These are phyloP conservation scores for Mycteria americana DNA, from an alignment of 2,797 vertebrate species.

Conservation along the genomic window DNA sequence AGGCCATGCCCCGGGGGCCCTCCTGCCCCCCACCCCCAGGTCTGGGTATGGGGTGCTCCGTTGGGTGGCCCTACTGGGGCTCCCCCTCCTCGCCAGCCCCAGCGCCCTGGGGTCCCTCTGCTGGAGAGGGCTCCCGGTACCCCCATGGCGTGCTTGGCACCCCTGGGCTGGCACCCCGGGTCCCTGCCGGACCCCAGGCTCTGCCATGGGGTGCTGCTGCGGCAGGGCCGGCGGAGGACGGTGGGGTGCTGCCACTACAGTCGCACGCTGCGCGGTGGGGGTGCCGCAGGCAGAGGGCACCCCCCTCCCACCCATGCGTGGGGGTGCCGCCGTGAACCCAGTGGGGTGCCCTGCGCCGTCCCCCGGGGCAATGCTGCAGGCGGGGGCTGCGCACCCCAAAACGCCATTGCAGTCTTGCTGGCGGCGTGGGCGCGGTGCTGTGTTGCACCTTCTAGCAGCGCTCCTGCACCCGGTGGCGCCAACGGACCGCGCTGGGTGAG, in stretches of 20 bases:
- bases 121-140: too few relatives aligned
- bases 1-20: too few relatives aligned
- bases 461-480: neutral
- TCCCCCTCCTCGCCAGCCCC: too few relatives aligned
- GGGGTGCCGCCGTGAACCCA: too few relatives aligned
- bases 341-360: neutral
- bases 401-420: rapidly evolving
- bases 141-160: too few relatives aligned
- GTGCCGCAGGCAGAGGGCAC: neutral
- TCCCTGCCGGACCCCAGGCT: neutral
- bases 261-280: rapidly evolving
- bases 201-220: neutral
- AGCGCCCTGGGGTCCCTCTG: too few relatives aligned
- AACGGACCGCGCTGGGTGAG: neutral
- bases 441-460: rapidly evolving
- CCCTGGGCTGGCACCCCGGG: too few relatives aligned
- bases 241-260: neutral
- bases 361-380: neutral
- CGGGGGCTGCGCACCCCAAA: neutral
- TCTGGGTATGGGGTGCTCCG: too few relatives aligned
- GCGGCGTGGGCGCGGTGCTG: rapidly evolving
- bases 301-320: rapidly evolving
- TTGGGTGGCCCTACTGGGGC: too few relatives aligned
- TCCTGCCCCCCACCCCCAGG: too few relatives aligned
- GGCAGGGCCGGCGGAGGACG: neutral